These are phyloP conservation scores for Enteromius anoplus DNA, from an alignment of 2,797 vertebrate species.

Conservation along the genomic window DNA sequence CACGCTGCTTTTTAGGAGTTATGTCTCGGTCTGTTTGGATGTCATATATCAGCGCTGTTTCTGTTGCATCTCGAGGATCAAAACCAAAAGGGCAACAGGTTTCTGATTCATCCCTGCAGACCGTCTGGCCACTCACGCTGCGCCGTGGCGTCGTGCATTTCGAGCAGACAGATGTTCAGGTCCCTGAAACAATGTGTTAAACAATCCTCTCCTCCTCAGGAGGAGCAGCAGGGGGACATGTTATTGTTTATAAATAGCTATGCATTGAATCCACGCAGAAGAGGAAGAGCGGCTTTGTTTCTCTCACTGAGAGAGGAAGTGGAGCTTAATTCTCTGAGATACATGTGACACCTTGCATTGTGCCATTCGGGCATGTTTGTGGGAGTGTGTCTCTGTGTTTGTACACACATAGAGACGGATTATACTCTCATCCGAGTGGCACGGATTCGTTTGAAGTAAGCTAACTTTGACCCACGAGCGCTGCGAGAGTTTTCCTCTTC, in stretches of 20 bases:
- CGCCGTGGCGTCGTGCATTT: slow-evolving; percentile 63
- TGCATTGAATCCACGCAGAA: slow-evolving; percentile 61
- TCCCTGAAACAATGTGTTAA: slow-evolving; percentile 70
- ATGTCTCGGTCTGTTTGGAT: slow-evolving; percentile 22
- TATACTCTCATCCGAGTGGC: slow-evolving; percentile 20
- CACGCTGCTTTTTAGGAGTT: slow-evolving; percentile 32
- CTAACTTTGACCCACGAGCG: slow-evolving; percentile 42
- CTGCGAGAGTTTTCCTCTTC: slow-evolving; percentile 49
- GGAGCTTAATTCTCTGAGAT: slow-evolving; percentile 75
- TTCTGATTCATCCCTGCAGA: background rate
- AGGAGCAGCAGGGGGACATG: slow-evolving; percentile 66
- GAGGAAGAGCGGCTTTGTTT: slow-evolving; percentile 78
- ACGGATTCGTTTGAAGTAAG: slow-evolving; percentile 53
- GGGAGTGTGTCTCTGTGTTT: slow-evolving; percentile 39
- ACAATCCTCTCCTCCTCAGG: slow-evolving; percentile 47
- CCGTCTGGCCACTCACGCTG: slow-evolving; percentile 24
- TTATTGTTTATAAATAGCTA: slow-evolving; percentile 83
- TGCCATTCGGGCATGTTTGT: slow-evolving; percentile 47
- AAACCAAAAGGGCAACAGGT: background rate
- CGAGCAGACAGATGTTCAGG: slow-evolving; percentile 73
- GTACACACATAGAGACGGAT: slow-evolving; percentile 12
- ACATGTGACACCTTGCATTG: slow-evolving; percentile 76
- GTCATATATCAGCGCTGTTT: slow-evolving; percentile 23
- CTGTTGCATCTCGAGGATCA: background rate
- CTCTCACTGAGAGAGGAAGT: slow-evolving; percentile 78